Evolutionary conservation across 2,888 invertebrate genomes (phyloP), one percentile per base, ranked within the genome.

Genomic region (Dasysyrphus albostriatus): DNA sequence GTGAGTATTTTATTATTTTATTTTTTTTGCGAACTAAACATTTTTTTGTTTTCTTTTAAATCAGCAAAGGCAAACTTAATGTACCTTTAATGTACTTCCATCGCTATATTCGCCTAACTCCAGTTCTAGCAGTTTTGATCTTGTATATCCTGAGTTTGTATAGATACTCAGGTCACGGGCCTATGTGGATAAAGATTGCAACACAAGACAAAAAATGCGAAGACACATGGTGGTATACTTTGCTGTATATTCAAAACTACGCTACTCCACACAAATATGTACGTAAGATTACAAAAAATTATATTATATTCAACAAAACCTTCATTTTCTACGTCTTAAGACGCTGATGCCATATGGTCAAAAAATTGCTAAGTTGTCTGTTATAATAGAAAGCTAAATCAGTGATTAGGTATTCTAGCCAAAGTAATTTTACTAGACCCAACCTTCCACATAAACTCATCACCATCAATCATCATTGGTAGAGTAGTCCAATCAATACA

Each of bases 121-220:
- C 95, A 0, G 93, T 94, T 0, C 92, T 94, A 29, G 93, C 93
- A 24, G 92, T 94, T 1, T 91, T 94, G n/a, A 90, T 95, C 29
- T 90, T 94, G 1, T 92, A 94, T 65, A 92, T 93, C 29, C 93
- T 94, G 76, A 93, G 94, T 10, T 90, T 94, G 34, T 91, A 93
- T 47, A 92, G 92, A 32, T 93, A 94, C 84, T 88, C 93, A 1
- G 94, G 94, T 4, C 93, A 92, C 24, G 94, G 94, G 7, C 94
- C 94, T 5, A 91, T 93, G 89, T 94, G 94, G 94, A 92, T 92
- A 88, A 91, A 91, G 77, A 85, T 92, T 47, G 91, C 90, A 56
- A 91, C 89, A 2, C 91, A 91, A 88, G 91, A 91, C 61, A 70
- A 89, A 16, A 90, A 89, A 51, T 94, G 94, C 87, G 89, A 88